Conservation (phyloP, 1,140 invertebrate genomes). For the Dryas iulia region DNA sequence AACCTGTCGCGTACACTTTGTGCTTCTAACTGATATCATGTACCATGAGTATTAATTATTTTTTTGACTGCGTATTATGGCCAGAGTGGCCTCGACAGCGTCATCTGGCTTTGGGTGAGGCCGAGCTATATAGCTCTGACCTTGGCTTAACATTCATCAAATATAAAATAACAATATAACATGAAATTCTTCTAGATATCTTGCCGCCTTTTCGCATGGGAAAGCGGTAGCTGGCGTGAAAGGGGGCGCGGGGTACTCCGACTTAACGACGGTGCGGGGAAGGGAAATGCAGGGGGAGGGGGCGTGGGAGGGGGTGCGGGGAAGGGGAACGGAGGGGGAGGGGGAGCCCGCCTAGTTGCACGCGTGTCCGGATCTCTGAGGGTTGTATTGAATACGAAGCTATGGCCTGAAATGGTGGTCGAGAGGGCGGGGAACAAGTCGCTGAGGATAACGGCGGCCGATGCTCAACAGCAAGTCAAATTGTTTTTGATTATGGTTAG, state of each 20-base stretch:
- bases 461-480: conserved; percentile 90
- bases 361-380: conserved; percentile 92
- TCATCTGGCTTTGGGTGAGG: too few species aligned
- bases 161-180: too few species aligned
- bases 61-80: too few species aligned
- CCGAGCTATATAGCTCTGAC: too few species aligned
- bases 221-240: conserved; percentile 92
- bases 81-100: too few species aligned
- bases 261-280: conserved; percentile 94
- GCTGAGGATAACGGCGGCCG: conserved; percentile 92
- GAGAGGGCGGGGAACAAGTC: conserved; percentile 93
- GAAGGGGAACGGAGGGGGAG: conserved; percentile 90
- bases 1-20: too few species aligned
- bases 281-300: conserved; percentile 86
- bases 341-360: conserved; percentile 90
- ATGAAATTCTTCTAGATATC: conserved; percentile 85
- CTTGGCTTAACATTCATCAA: too few species aligned
- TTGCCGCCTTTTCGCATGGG: conserved; percentile 95
- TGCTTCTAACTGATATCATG: too few species aligned
- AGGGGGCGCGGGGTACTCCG: conserved; percentile 92
- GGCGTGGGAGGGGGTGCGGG: conserved; percentile 92
- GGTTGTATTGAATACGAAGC: conserved; percentile 95
- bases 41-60: too few species aligned
- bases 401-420: conserved; percentile 95
- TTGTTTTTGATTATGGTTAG: conserved; percentile 91